Evolutionary conservation across 2,113 vertebrate species (phyloP), one percentile per base, ranked within the genome.

Genomic region (Anhinga rufa): DNA sequence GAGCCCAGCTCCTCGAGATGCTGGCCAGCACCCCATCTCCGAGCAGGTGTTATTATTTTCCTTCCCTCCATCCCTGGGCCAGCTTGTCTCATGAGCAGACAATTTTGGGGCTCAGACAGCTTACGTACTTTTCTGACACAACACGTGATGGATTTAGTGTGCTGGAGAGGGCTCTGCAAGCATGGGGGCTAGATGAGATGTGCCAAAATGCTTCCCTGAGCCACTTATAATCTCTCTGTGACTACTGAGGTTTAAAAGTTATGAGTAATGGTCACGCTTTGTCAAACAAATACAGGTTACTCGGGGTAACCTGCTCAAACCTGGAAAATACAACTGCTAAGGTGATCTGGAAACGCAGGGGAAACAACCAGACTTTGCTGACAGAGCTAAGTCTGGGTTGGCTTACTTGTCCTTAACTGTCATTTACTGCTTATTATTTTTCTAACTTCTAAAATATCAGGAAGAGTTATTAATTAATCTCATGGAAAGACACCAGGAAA

Each of bases 221-320:
- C 46, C 76, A 69, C 46, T 70, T 28, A 8, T 1, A 70, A 64
- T 70, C 74, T 62, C 74, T 77, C 82, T 71, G 65, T 55, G 77
- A 87, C 54, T 62, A 36, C 0, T 46, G 44, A 90, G 17, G 18
- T 77, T 81, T 31, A 83, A 72, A 91, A 76, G 44, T 32, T 57
- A 65, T 1, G 2, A 86, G 49, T 12, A 77, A 60, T 46, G 72
- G 40, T 26, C 20, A 34, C 0, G 0, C 48, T 88, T 68, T 75
- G 71, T n/a, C 70, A 90, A 80, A 82, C 32, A 71, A 60, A 72
- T 46, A 22, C 82, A 85, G 69, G 54, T 88, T 72, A 64, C 66
- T 86, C 49, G 4, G 40, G 58, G 54, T 93, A 77, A 95, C 66
- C 61, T 80, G 49, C 72, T 88, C 4, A 2, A 71, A 92, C 49